A percentile compares a stretch with the other conserved stretches of the same genome.
phyloP scores from a whole-genome alignment of 2,113 vertebrate genomes.

The Sorex fumeus region DNA sequence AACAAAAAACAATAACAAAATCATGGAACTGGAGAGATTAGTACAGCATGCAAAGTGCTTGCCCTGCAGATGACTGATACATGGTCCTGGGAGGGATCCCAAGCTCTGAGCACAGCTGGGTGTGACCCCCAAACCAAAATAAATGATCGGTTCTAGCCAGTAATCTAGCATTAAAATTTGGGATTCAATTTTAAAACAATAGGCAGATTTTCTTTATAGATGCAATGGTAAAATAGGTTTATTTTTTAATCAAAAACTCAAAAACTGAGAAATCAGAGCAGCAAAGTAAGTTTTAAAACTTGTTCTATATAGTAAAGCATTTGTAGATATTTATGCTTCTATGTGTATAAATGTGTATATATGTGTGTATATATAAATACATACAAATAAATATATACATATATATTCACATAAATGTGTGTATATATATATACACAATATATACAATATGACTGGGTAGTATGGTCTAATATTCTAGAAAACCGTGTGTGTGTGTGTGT shows the following conservation, averaged over 20 bases:
- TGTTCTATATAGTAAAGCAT: neutral
- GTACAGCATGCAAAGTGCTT: too few species aligned
- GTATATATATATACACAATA: neutral
- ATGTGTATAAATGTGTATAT: too few species aligned
- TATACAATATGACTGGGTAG: neutral
- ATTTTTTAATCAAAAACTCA: neutral
- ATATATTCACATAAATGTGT: neutral
- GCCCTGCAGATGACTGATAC: too few species aligned
- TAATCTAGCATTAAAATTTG: conserved; percentile 26
- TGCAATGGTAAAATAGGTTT: conserved; percentile 6
- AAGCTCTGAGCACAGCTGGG: too few species aligned
- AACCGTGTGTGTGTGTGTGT: conserved; percentile 9
- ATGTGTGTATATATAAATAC: too few species aligned
- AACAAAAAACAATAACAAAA: too few species aligned
- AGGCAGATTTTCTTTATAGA: conserved; percentile 16
- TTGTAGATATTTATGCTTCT: neutral
- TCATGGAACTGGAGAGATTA: too few species aligned
- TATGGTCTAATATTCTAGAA: neutral
- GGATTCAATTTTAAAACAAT: conserved; percentile 20
- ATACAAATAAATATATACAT: too few species aligned
- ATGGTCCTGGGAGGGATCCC: too few species aligned
- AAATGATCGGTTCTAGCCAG: neutral
- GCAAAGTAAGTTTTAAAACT: conserved; percentile 46
- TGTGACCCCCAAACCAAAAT: too few species aligned
- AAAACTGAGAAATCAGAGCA: neutral